phyloP scores from a whole-genome alignment of 92 coral and sea anemone species.

The Parazoanthus darwini region DNA sequence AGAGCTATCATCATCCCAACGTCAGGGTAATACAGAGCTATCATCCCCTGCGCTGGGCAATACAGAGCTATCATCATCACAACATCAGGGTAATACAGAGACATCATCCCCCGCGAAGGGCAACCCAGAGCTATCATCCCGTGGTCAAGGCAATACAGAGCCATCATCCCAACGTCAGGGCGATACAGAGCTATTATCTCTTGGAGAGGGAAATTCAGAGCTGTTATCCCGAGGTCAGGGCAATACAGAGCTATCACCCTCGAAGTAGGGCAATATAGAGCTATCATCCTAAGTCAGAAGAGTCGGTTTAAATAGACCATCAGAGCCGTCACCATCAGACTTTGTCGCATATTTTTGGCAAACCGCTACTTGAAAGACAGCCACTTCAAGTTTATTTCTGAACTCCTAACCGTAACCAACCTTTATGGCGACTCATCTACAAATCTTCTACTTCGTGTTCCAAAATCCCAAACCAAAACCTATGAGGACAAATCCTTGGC shows the following conservation, averaged over 20 bases:
- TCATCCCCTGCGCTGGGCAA: background rate
- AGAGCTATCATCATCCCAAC: background rate
- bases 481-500: too few relatives aligned
- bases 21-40: background rate
- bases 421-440: too few relatives aligned
- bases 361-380: too few relatives aligned
- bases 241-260: background rate
- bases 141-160: background rate
- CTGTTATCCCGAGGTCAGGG: background rate
- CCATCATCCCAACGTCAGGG: background rate
- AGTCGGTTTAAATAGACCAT: background rate
- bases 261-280: background rate
- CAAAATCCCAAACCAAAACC: too few relatives aligned
- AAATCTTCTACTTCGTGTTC: too few relatives aligned
- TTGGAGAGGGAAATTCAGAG: background rate
- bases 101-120: background rate
- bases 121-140: background rate
- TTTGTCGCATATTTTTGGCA: too few relatives aligned
- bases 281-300: background rate
- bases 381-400: too few relatives aligned
- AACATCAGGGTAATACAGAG: background rate
- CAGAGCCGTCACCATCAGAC: background rate
- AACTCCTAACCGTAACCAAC: too few relatives aligned
- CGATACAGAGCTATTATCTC: background rate
- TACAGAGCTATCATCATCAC: background rate